Evolutionary conservation across 1,140 invertebrate genomes (phyloP).

Genomic region (Pseudomyrmex flavicornis): DNA sequence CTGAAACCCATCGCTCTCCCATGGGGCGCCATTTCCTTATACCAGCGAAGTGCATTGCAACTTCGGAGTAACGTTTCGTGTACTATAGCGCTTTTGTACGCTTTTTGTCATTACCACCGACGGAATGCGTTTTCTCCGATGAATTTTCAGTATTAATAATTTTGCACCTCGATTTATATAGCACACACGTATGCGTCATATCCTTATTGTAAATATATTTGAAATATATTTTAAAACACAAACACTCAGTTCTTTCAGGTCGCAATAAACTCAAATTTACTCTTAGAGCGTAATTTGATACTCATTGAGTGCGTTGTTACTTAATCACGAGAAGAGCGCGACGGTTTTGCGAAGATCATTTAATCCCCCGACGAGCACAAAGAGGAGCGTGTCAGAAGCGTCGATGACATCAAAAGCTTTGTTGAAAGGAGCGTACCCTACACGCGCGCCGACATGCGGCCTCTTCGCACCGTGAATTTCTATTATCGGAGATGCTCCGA

Average conservation of each 20-base stretch:
- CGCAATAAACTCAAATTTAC: background rate
- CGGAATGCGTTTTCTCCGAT: slow-evolving; percentile 10
- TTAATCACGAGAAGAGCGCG: background rate
- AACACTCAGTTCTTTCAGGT: background rate
- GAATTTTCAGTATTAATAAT: slow-evolving; percentile 5
- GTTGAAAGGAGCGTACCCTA: slow-evolving; percentile 38
- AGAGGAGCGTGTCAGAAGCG: slow-evolving; percentile 16
- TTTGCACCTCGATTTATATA: background rate
- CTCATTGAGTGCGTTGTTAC: background rate
- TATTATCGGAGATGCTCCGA: slow-evolving; percentile 68
- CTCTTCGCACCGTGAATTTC: slow-evolving; percentile 65
- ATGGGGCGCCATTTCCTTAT: slow-evolving; percentile 44
- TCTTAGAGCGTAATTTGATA: background rate
- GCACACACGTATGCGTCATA: no score
- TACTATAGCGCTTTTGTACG: slow-evolving; percentile 30
- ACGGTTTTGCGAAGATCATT: background rate
- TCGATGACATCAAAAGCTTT: slow-evolving; percentile 47
- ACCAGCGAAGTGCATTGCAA: slow-evolving; percentile 38
- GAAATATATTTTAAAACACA: background rate
- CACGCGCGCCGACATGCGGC: slow-evolving; percentile 44
- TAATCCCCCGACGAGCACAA: slow-evolving; percentile 19
- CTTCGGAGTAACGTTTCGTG: slow-evolving; percentile 51
- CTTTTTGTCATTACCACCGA: slow-evolving; percentile 44
- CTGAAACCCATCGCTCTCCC: slow-evolving; percentile 48
- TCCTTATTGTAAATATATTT: background rate